phyloP scores from a whole-genome alignment of 2,888 invertebrate genomes.

The Drosophila kokeensis region DNA sequence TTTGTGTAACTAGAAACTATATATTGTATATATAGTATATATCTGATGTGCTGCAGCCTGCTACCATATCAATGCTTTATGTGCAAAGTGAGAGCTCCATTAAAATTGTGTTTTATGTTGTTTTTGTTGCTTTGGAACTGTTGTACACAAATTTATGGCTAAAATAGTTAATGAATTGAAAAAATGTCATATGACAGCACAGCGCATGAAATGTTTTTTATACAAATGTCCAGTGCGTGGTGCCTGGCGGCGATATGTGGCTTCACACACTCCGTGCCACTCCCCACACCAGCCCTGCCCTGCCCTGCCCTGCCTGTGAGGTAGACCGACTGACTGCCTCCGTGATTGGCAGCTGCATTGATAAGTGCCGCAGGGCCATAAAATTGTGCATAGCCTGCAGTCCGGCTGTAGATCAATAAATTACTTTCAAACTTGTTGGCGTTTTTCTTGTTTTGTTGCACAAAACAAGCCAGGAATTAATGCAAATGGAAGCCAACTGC shows the following conservation, averaged over 20 bases:
- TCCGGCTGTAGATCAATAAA: conserved; percentile 18
- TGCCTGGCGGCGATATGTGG: conserved; percentile 54
- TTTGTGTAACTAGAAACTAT: conserved; percentile 9
- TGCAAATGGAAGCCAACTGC: conserved; percentile 21
- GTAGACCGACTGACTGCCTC: conserved; percentile 43
- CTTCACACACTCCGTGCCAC: neutral
- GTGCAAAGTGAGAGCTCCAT: conserved; percentile 16
- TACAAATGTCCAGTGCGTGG: conserved; percentile 47
- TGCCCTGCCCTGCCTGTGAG: neutral
- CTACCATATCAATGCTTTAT: conserved; percentile 12
- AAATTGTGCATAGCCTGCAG: conserved; percentile 46
- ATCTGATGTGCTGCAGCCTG: neutral
- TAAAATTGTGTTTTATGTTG: conserved; percentile 11
- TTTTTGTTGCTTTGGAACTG: conserved; percentile 31
- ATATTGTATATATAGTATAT: neutral
- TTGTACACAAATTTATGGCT: conserved; percentile 61
- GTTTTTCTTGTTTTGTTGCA: conserved; percentile 1
- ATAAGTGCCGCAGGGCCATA: conserved; percentile 54
- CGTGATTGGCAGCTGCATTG: conserved; percentile 66
- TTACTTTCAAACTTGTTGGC: conserved; percentile 8
- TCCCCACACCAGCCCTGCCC: neutral
- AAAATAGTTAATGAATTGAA: conserved; percentile 74
- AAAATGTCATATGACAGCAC: conserved; percentile 69
- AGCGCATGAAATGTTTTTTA: conserved; percentile 59
- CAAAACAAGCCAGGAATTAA: conserved; percentile 15